Evolutionary conservation across 35 echinoderm and acorn worm species (phyloP).

Genomic region (Strongylocentrotus purpuratus): DNA sequence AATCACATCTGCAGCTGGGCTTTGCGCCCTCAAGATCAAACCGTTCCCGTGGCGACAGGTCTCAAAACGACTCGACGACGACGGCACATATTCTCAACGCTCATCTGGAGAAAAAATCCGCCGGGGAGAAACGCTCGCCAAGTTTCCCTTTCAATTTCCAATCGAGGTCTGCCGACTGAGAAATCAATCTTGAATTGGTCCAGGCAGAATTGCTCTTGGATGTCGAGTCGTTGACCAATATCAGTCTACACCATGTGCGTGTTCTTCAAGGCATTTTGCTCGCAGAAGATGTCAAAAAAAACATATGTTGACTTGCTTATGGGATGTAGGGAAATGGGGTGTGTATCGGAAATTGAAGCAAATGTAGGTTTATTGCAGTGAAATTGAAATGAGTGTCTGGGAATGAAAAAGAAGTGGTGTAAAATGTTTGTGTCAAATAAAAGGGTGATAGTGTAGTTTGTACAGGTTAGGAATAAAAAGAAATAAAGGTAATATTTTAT

Average conservation of each 20-base stretch:
- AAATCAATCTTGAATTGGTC: neutral
- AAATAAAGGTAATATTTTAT: no score
- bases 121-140: neutral
- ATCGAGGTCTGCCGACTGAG: neutral
- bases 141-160: neutral
- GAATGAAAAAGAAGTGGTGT: neutral
- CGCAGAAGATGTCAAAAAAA: neutral
- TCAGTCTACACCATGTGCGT: neutral
- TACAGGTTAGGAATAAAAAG: no score
- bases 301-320: neutral
- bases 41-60: neutral
- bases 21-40: neutral
- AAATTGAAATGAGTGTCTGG: neutral
- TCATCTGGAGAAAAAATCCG: neutral
- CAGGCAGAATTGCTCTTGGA: neutral
- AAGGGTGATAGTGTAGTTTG: no score
- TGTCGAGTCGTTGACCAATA: slow-evolving; percentile 10
- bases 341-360: neutral
- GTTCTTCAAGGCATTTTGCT: neutral
- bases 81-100: neutral
- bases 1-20: neutral
- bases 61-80: neutral
- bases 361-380: neutral
- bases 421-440: neutral
- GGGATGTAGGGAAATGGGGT: neutral